phyloP scores from a whole-genome alignment of 2,888 invertebrate genomes.

The Euplexia lucipara region DNA sequence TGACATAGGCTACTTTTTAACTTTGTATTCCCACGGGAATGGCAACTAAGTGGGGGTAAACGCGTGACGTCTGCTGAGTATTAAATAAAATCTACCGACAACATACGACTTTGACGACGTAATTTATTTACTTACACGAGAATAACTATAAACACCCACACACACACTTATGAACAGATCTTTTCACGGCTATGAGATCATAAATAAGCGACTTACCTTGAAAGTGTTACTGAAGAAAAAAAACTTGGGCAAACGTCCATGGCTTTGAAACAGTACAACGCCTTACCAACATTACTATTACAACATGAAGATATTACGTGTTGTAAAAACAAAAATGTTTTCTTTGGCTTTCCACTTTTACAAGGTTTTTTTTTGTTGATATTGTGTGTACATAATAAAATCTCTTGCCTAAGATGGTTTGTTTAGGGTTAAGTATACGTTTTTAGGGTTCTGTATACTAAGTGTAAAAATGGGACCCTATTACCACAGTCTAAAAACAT shows the following conservation, averaged over 20 bases:
- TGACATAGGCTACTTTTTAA: too few relatives aligned
- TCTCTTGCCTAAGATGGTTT: neutral
- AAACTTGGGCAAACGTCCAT: slow-evolving; percentile 51
- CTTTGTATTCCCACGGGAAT: too few relatives aligned
- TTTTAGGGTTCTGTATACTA: too few relatives aligned
- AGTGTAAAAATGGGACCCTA: too few relatives aligned
- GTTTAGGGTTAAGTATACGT: too few relatives aligned
- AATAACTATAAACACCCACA: slow-evolving; percentile 26
- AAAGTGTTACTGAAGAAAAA: slow-evolving; percentile 26
- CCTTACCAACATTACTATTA: slow-evolving; percentile 9
- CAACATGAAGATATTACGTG: slow-evolving; percentile 23
- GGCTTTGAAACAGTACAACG: slow-evolving; percentile 50
- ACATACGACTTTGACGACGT: slow-evolving; percentile 2
- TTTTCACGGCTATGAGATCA: slow-evolving; percentile 55
- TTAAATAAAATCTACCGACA: neutral
- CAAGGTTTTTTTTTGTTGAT: neutral
- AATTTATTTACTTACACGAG: slow-evolving; percentile 1
- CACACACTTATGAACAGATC: slow-evolving; percentile 17
- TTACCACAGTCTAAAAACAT: too few relatives aligned
- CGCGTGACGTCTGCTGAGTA: neutral
- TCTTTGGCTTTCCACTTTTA: neutral
- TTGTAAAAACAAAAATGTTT: slow-evolving; percentile 31
- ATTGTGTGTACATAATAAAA: neutral
- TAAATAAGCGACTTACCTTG: slow-evolving; percentile 42
- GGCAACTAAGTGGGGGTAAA: too few relatives aligned